Evolutionary conservation across 2,797 vertebrate genomes (phyloP), one percentile per base, ranked within the genome.

Genomic region (Pseudotriccus pelzelni): DNA sequence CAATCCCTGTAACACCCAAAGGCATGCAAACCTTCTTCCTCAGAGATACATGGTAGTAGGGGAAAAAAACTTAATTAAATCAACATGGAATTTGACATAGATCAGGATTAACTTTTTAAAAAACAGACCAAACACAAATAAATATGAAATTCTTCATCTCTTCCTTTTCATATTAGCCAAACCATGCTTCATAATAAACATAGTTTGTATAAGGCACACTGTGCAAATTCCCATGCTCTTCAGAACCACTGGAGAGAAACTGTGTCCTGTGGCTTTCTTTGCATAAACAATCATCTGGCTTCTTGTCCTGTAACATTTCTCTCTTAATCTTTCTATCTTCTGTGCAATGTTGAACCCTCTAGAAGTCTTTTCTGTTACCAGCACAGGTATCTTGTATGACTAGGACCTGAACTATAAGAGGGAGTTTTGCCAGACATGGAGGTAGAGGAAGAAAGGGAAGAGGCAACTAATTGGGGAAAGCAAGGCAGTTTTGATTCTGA

Each of bases 201-300:
- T 10, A 72, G 39, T 52, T 77, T 66, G 52, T 64, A 50, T 43
- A 41, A 81, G 66, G 49, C 56, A 69, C 16, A 34, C 23, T 44
- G 6, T 34, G n/a, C 37, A 92, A 91, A 94, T 94, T 96, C 93
- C 80, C 91, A 93, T 96, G 93, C 47, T 80, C 55, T 30, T 14
- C 21, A 56, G 62, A 92, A 80, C 37, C 39, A 27, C 58, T 30
- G 32, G 15, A 88, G 43, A 74, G 36, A 76, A 87, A 62, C 5
- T 27, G 36, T 37, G 12, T 53, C 11, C 16, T 32, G 58, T 37
- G 37, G 21, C 20, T 58, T 36, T 55, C n/a, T 84, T 60, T 44
- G 49, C 24, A 41, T 52, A 47, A 68, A 68, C 18, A 44, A 39
- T 70, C 77, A 77, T 25, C 52, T 41, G 14, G 14, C 7, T 67